Conservation (phyloP, 2,888 invertebrate genomes). For the Hydrotaea cyrtoneurina region DNA sequence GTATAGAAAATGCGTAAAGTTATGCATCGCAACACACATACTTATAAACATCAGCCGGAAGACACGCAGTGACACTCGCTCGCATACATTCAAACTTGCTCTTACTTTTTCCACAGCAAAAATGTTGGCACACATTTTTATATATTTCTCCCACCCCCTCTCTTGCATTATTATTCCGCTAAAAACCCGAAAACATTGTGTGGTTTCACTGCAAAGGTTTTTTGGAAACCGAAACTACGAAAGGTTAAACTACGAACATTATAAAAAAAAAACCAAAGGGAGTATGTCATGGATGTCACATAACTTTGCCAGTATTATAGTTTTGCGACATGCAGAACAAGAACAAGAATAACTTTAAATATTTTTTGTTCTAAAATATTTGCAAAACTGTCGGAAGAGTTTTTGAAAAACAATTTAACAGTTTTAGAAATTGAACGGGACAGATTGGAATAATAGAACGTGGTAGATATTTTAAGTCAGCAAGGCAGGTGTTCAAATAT, state of each 20-base stretch:
- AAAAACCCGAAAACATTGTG: slow-evolving; percentile 5
- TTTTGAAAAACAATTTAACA: background rate
- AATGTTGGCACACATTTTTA: slow-evolving; percentile 55
- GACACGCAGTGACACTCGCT: slow-evolving; percentile 51
- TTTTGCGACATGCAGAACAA: background rate
- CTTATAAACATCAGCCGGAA: slow-evolving; percentile 12
- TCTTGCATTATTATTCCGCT: background rate
- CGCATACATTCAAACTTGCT: too few species aligned
- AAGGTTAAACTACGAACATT: slow-evolving; percentile 56
- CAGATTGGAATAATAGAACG: slow-evolving; percentile 12
- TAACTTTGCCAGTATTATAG: slow-evolving; percentile 32
- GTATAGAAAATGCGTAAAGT: slow-evolving; percentile 51
- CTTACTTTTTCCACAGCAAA: background rate
- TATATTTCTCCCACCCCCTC: background rate
- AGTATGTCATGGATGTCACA: slow-evolving; percentile 46
- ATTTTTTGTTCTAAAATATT: slow-evolving; percentile 39
- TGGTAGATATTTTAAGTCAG: slow-evolving; percentile 48
- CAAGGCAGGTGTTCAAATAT: background rate
- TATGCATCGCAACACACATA: slow-evolving; percentile 43
- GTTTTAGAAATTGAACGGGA: background rate
- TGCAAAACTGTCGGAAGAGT: background rate
- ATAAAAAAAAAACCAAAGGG: background rate
- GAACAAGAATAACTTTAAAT: background rate
- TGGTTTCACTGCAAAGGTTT: slow-evolving; percentile 9
- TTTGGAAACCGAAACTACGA: slow-evolving; percentile 15